Percentiles rank a stretch among this genome's conserved stretches.
Evolutionary conservation across 2,113 vertebrate species (phyloP).

Genomic region (Notechis scutatus): DNA sequence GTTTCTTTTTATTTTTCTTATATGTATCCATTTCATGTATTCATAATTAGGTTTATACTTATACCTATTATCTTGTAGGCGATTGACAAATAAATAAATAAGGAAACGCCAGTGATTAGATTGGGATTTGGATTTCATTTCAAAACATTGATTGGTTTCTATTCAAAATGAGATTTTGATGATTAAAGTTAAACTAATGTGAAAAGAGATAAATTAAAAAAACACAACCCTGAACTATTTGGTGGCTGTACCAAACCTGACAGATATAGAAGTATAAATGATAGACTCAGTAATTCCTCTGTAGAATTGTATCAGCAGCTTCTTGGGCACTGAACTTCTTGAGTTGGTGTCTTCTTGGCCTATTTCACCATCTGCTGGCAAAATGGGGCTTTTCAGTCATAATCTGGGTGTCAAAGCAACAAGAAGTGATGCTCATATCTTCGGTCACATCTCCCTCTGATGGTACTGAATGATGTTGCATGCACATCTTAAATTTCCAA

Average conservation of each 20-base stretch:
- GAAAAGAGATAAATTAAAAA: background rate
- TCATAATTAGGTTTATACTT: too few relatives aligned
- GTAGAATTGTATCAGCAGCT: background rate
- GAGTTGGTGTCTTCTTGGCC: background rate
- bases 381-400: background rate
- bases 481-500: background rate
- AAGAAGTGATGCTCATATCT: background rate
- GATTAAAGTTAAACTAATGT: background rate
- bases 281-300: background rate
- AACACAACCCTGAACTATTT: background rate
- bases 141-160: background rate
- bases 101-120: background rate
- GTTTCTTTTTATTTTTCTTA: too few relatives aligned
- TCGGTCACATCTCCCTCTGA: background rate
- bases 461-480: background rate
- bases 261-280: background rate
- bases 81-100: too few relatives aligned
- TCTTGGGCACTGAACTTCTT: background rate
- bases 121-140: background rate
- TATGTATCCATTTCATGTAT: too few relatives aligned
- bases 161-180: background rate
- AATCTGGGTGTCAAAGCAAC: background rate
- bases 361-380: background rate
- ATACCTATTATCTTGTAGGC: too few relatives aligned
- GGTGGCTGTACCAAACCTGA: too few relatives aligned